Base-by-base conservation (phyloP, 1,140 invertebrate species). In the Drepana arcuata region DNA sequence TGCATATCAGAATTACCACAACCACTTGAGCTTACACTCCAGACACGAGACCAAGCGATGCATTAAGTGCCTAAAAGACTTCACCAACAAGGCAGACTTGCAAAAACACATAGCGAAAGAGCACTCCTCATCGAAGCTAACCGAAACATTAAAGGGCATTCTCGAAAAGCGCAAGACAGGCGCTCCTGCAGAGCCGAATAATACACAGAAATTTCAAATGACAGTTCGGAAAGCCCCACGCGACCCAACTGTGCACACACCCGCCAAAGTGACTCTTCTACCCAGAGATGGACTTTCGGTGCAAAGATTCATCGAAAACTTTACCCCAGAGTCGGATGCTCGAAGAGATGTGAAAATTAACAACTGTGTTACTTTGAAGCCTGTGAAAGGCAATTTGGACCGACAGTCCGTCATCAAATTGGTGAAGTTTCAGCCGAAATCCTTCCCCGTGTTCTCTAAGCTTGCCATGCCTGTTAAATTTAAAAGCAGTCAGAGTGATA, bases 1-100 rank as follows among this genome's bases (percentile, higher is more conserved):
- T 10, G 79, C 77, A 2, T 65, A 48, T 3, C 66, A 79, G 34
- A 77, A 79, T 27, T 79, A 55, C 23, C 41, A 78, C n/a, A 57
- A 71, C 9, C 77, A 81, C 18, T 46, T 71, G 25, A 59, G 37
- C 9, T 49, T 64, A 4, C 73, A 75, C 15, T 42, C 41, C 6
- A 64, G 61, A 30, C 41, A 53, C 14, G 47, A 55, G 9, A 23
- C 14, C 0, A 67, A 66, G 28, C 51, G 38, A 2, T 81, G 77
- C 34, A 67, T 81, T 0, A 81, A 77, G 43, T 81, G 77, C 10
- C 35, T 47, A 0, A 43, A 50, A 45, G 34, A 32, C 1, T 81
- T 81, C 36, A 49, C 40, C 29, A 54, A 58, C 1, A 62, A 53
- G 6, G 25, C 42, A 0, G 39, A 59, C 24, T 41, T 81, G 0